Evolutionary conservation across 2,797 vertebrate genomes (phyloP).

Genomic region (Gobionotothen gibberifrons): DNA sequence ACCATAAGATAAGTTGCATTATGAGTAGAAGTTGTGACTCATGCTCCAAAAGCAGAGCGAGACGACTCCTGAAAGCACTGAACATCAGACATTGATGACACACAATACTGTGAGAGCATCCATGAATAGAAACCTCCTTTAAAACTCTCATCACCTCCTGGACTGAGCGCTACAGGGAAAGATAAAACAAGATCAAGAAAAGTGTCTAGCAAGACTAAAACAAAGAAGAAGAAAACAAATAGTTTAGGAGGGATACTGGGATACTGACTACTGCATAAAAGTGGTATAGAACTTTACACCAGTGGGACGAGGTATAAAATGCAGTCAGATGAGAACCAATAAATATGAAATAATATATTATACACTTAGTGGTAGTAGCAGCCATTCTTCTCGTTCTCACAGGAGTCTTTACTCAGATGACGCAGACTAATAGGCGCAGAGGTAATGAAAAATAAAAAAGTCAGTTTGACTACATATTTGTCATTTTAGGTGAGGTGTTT

Average conservation of each 20-base stretch:
- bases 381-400: constrained; percentile 20
- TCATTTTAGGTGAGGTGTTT: constrained; percentile 58
- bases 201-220: constrained; percentile 6
- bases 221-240: not conserved
- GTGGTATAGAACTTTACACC: constrained; percentile 30
- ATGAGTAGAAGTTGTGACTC: constrained; percentile 26
- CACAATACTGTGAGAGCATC: constrained; percentile 20
- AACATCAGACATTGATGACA: constrained; percentile 35
- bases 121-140: constrained; percentile 38
- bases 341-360: constrained; percentile 47
- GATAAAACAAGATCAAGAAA: constrained; percentile 46
- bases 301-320: constrained; percentile 43
- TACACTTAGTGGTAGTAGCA: constrained; percentile 4
- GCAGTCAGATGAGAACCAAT: constrained; percentile 36
- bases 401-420: constrained; percentile 39
- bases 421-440: constrained; percentile 41
- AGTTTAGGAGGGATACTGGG: constrained; percentile 36
- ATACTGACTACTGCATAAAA: constrained; percentile 29
- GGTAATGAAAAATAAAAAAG: constrained; percentile 56
- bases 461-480: constrained; percentile 51
- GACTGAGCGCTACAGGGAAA: constrained; percentile 40
- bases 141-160: constrained; percentile 29
- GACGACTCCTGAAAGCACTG: constrained; percentile 22
- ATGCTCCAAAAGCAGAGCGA: constrained; percentile 4
- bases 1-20: not conserved